Evolutionary conservation across 1,140 invertebrate species (phyloP).

Genomic region (Chionoecetes opilio): DNA sequence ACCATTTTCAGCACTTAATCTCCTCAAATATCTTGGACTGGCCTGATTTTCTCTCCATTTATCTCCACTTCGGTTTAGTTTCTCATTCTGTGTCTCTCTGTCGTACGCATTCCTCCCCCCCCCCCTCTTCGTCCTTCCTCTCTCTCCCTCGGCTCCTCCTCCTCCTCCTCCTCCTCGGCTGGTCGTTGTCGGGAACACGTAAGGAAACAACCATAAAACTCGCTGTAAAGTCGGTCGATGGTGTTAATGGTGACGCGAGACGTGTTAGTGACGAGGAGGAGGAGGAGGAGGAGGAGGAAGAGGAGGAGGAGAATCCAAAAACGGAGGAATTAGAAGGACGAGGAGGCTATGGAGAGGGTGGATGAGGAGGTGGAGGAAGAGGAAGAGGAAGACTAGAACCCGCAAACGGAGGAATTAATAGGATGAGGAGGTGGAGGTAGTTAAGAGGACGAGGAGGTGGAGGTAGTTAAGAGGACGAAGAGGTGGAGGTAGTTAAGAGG

Average conservation of each 20-base stretch:
- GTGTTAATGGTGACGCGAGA: constrained; percentile 63
- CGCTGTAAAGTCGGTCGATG: constrained; percentile 63
- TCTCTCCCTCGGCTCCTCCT: background rate
- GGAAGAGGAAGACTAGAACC: background rate
- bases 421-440: background rate
- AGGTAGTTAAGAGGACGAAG: too few relatives aligned
- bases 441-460: too few relatives aligned
- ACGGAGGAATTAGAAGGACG: too few relatives aligned
- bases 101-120: background rate
- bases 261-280: constrained; percentile 21
- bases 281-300: constrained; percentile 14
- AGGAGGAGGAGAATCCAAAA: background rate
- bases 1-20: background rate
- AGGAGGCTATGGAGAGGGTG: background rate
- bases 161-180: background rate
- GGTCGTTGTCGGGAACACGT: constrained; percentile 47
- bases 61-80: background rate
- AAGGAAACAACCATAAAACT: constrained; percentile 65
- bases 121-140: background rate
- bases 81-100: background rate
- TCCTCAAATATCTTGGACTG: background rate
- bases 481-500: too few relatives aligned
- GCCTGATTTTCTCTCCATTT: background rate
- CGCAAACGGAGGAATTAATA: background rate
- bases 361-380: background rate